Evolutionary conservation across 2,888 invertebrate genomes (phyloP).

Genomic region (Cheilosia vernalis): DNA sequence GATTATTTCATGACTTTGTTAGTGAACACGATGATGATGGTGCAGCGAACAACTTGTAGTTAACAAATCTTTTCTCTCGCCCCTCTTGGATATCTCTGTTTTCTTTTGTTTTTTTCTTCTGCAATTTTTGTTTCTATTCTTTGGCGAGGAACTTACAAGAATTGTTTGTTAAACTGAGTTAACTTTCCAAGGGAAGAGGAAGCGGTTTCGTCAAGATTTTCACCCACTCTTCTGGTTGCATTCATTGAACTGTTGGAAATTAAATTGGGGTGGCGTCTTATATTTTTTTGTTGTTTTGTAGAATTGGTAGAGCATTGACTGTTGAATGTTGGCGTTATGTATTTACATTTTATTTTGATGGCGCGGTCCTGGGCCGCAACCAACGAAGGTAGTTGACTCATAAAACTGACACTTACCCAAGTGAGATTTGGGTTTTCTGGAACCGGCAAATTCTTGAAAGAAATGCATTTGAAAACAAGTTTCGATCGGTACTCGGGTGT

Average conservation of each 20-base stretch:
- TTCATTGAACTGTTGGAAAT: background rate
- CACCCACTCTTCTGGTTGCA: background rate
- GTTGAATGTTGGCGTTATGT: no score
- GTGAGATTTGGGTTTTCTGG: no score
- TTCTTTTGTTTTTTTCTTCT: background rate
- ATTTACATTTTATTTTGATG: no score
- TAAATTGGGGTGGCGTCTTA: background rate
- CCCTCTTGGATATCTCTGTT: background rate
- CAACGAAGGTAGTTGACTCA: no score
- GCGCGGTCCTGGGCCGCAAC: no score
- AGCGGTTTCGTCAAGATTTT: background rate
- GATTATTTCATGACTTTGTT: slow-evolving; percentile 62
- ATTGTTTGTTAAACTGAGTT: slow-evolving; percentile 30
- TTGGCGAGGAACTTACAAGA: slow-evolving; percentile 26
- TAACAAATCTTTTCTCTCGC: slow-evolving; percentile 47
- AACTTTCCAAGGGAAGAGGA: background rate
- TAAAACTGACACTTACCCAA: no score
- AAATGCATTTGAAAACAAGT: no score
- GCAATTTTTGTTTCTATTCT: slow-evolving; percentile 12
- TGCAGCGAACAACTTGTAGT: slow-evolving; percentile 55
- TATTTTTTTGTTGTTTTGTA: background rate
- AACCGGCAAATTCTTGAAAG: no score
- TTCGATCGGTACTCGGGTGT: no score
- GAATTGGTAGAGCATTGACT: background rate
- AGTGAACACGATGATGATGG: slow-evolving; percentile 51